Percentiles rank a stretch among this genome's conserved stretches.
These are phyloP conservation scores for Rhinophrynus dorsalis DNA, from an alignment of 2,797 vertebrate genomes.

Conservation along the genomic window DNA sequence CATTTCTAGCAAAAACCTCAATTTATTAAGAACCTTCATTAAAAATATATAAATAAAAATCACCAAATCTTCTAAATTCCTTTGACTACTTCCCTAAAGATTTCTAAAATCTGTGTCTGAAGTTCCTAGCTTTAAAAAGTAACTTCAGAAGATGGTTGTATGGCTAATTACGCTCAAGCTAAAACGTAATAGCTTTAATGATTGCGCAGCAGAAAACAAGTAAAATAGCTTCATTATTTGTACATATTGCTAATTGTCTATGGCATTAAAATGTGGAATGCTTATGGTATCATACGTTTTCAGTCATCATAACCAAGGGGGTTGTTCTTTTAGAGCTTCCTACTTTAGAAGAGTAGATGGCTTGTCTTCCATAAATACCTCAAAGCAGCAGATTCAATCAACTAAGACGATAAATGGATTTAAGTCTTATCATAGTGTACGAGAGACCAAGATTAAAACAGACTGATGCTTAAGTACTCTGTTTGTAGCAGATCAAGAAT, in stretches of 20 bases:
- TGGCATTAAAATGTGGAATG: constrained; percentile 63
- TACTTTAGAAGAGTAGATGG: too few relatives aligned
- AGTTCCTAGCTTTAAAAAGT: constrained; percentile 61
- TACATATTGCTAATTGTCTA: constrained; percentile 66
- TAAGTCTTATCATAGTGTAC: too few relatives aligned
- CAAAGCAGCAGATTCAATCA: too few relatives aligned
- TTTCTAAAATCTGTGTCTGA: constrained; percentile 60
- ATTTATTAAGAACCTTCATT: too few relatives aligned
- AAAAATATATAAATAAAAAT: constrained; percentile 63
- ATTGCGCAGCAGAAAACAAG: constrained; percentile 48
- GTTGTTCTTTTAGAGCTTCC: too few relatives aligned
- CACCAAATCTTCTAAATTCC: constrained; percentile 60
- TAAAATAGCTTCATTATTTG: constrained; percentile 45
- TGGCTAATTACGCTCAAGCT: constrained; percentile 57
- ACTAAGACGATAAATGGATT: too few relatives aligned
- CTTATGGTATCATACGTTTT: neutral
- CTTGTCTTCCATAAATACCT: too few relatives aligned
- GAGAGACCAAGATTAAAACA: too few relatives aligned
- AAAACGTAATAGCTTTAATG: constrained; percentile 52
- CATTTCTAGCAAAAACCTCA: constrained; percentile 57
- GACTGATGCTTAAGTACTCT: too few relatives aligned
- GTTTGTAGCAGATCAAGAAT: too few relatives aligned
- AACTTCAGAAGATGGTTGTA: constrained; percentile 65
- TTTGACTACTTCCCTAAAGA: constrained; percentile 54
- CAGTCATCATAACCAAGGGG: constrained; percentile 1